These are phyloP conservation scores for Trichogramma dendrolimi DNA, from an alignment of 2,888 invertebrate genomes.

Conservation along the genomic window DNA sequence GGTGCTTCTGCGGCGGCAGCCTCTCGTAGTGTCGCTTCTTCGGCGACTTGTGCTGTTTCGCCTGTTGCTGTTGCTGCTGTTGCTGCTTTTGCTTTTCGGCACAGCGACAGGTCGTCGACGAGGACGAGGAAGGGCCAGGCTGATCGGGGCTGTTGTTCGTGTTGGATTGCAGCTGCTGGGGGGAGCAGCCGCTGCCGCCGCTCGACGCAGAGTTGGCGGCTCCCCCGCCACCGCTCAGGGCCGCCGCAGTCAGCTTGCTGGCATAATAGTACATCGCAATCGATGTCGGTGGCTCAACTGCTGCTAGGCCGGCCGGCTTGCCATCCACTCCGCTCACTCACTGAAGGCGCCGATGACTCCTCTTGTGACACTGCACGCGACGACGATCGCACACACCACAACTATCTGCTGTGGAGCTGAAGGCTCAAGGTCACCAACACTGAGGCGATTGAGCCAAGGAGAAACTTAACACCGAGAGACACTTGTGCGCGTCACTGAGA, in stretches of 20 bases:
- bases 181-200: slow-evolving; percentile 53
- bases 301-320: slow-evolving; percentile 41
- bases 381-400: no score
- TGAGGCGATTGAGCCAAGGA: no score
- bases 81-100: slow-evolving; percentile 37
- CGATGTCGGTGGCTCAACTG: slow-evolving; percentile 50
- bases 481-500: no score
- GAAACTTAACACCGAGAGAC: no score
- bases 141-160: slow-evolving; percentile 47
- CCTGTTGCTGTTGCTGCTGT: slow-evolving; percentile 23
- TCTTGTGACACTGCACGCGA: slow-evolving; percentile 4
- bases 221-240: slow-evolving; percentile 59
- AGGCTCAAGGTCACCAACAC: no score
- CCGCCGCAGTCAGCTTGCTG: slow-evolving; percentile 63
- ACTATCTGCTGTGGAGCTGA: no score
- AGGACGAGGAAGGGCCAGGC: slow-evolving; percentile 29
- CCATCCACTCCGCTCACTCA: slow-evolving; percentile 51
- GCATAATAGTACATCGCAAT: slow-evolving; percentile 70
- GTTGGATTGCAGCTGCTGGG: slow-evolving; percentile 41
- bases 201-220: slow-evolving; percentile 31
- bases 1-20: slow-evolving; percentile 23
- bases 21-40: neutral
- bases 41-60: slow-evolving; percentile 10
- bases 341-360: slow-evolving; percentile 41
- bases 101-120: slow-evolving; percentile 47